Conservation (phyloP, 2,113 vertebrate species). For the Malurus cyaneus region DNA sequence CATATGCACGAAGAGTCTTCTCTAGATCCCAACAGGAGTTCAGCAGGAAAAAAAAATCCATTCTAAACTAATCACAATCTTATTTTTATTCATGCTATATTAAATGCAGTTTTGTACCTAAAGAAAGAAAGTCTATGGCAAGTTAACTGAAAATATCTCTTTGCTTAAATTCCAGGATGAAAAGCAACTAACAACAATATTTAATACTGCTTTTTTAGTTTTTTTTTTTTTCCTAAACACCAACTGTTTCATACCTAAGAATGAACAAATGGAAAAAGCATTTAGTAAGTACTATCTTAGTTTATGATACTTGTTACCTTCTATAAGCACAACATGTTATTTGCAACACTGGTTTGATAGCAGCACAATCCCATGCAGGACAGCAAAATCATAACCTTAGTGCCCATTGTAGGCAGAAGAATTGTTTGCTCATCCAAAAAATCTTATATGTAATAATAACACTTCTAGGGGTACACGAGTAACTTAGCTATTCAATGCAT, state of each 20-base stretch:
- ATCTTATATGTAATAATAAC: background rate
- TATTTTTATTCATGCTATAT: background rate
- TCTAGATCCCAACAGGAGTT: background rate
- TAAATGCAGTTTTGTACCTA: background rate
- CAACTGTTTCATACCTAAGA: background rate
- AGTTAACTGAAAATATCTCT: background rate
- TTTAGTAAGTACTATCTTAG: background rate
- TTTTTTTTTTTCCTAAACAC: background rate
- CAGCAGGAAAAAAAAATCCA: background rate
- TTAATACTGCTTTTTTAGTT: background rate
- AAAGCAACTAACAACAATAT: background rate
- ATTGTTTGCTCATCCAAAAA: background rate
- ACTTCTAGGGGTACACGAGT: background rate
- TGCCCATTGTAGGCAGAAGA: background rate
- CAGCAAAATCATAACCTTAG: background rate
- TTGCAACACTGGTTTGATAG: background rate
- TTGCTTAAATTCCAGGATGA: background rate
- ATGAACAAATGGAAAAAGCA: slow-evolving; percentile 45
- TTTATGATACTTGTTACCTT: background rate
- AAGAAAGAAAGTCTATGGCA: background rate
- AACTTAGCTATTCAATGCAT: background rate
- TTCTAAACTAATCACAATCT: background rate
- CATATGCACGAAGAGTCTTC: background rate
- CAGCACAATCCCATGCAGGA: background rate
- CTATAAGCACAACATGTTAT: background rate